Base-by-base conservation (phyloP, 2,797 vertebrate genomes). In the Gastrophryne carolinensis region DNA sequence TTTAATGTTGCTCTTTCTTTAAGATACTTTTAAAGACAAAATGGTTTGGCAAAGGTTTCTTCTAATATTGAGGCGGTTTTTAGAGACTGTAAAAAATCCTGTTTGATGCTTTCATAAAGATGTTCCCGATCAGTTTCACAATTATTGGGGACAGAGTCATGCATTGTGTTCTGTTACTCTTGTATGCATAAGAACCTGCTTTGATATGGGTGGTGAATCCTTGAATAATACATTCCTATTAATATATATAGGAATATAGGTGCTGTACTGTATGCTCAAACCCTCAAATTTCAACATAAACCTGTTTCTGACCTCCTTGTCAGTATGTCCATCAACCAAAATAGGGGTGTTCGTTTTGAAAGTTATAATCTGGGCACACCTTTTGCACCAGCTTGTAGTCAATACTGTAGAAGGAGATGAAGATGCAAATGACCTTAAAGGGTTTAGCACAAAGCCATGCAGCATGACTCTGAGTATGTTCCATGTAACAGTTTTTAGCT, bases 331-430 rank as follows among this genome's bases (percentile, higher is more conserved):
- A 0, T 93, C 91, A 98, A 82, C 95, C 96, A 1, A 98, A 92
- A 77, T 98, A 97, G 65, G 96, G 95, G 73, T 94, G 93, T 78
- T 98, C 95, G 41, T 92, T 96, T 91, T 98, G 96, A 90, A 98
- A 99, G 90, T 97, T 98, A 89, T 98, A 97, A 87, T 99, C 97
- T 50, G 97, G 97, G 79, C 97, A 98, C 82, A 98, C 96, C 88
- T 99, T 99, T 86, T 98, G 96, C 81, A 98, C 96, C 83, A 99
- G 89, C 94, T 98, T 99, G 90, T 99, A 99, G 83, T 98, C 96
- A 71, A 96, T 94, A 88, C 97, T 98, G 80, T 96, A 94, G 91
- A 98, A 99, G 78, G 96, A 98, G 86, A 98, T 95, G 88, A 99
- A 99, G 87, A 99, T 97, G 85, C 97, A 99, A 89, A 99, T 98